Base-by-base conservation (phyloP, 2,888 invertebrate species). In the Salticus scenicus region DNA sequence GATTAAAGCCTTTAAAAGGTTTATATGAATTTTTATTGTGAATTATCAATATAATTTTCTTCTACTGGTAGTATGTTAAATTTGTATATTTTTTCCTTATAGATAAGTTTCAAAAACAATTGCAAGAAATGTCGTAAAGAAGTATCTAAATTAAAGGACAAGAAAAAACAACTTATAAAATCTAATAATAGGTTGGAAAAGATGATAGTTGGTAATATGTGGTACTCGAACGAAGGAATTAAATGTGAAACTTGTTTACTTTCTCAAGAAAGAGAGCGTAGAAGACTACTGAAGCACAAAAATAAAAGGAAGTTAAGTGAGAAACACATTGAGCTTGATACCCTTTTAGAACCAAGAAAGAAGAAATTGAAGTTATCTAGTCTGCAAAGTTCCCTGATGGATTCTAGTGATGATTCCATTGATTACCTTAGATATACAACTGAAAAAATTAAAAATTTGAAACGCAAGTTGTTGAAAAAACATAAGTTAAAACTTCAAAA, bases 401-500 rank as follows among this genome's bases (percentile, higher is more conserved):
- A 86, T 51, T 78, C 80, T 30, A 86, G 86, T 80, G 86, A 80
- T 57, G 86, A 86, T 31, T 86, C 86, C 17, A 67, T 74, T 7
- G 80, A 79, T 57, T 86, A 80, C 10, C 31, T 86, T 0, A 75
- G 57, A 31, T 80, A 72, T 51, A 80, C 86, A 51, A 80, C 75
- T 70, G 79, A 80, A 24, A 80, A 80, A 64, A 86, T 86, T 64
- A 70, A 67, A 17, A 86, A 80, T 33, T 37, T 86, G 12, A 86
- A 79, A 27, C 30, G 72, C 12, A 86, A 86, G 33, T 67, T 80
- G 28, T 76, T 86, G n/a, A 75, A 70, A 24, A 86, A 86, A 20
- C 86, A 86, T 27, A 86, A 86, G 24, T 67, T 86, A 37, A 86
- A 86, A 67, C 71, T 78, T 75, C 86, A 86, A 42, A 86, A 80